phyloP scores from a whole-genome alignment of 2,888 invertebrate genomes.

The Dromius quadrimaculatus region DNA sequence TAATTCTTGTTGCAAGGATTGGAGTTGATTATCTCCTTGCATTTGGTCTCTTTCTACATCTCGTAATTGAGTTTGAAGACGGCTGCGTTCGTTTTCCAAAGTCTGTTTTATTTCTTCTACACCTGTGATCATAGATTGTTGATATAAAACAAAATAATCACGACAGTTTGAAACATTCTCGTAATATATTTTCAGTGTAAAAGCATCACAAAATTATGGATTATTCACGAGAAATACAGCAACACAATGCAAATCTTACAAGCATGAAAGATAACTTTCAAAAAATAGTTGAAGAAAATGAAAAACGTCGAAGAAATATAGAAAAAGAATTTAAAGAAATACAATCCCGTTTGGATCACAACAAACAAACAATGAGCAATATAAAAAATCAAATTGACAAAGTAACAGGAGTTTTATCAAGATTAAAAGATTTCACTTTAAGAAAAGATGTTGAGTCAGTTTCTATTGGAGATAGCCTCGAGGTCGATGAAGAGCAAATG shows the following conservation, averaged over 20 bases:
- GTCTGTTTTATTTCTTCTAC: constrained; percentile 84
- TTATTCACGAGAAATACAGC: constrained; percentile 8
- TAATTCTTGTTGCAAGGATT: constrained; percentile 75
- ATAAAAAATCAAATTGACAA: constrained; percentile 44
- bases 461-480: constrained; percentile 2
- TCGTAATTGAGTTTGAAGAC: constrained; percentile 77
- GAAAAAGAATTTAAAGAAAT: constrained; percentile 48
- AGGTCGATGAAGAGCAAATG: neutral
- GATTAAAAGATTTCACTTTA: constrained; percentile 15
- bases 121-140: constrained; percentile 63
- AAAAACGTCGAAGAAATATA: constrained; percentile 39
- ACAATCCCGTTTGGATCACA: constrained; percentile 41
- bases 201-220: constrained; percentile 14
- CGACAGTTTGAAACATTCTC: neutral
- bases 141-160: neutral
- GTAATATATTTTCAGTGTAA: neutral
- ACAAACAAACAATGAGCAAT: constrained; percentile 49
- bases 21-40: constrained; percentile 80
- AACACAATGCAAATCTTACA: constrained; percentile 5
- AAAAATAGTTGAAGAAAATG: constrained; percentile 32
- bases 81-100: constrained; percentile 80
- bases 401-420: constrained; percentile 38
- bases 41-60: constrained; percentile 80
- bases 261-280: constrained; percentile 23
- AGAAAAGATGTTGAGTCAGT: constrained; percentile 2